Conservation (phyloP, 2,797 vertebrate genomes). For the Schizopygopsis pylzovi region DNA sequence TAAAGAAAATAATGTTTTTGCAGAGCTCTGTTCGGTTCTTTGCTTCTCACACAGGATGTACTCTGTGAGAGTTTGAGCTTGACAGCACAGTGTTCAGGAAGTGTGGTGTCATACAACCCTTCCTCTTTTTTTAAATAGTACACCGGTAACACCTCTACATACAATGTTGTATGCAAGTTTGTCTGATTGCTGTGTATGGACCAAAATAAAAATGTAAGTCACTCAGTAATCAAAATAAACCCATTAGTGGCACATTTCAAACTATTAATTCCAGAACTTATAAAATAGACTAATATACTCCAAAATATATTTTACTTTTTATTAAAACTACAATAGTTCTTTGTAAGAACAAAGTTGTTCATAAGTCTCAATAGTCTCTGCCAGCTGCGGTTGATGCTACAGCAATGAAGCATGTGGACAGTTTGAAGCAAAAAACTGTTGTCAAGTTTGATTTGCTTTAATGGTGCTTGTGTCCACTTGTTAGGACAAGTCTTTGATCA, state of each 20-base stretch:
- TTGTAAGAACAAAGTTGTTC: neutral
- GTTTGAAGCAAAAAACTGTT: neutral
- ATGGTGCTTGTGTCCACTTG: neutral
- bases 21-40: slow-evolving; percentile 34
- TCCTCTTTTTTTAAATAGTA: slow-evolving; percentile 52
- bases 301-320: neutral
- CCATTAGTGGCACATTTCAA: neutral
- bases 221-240: neutral
- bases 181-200: neutral
- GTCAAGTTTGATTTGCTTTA: neutral
- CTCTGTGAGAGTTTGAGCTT: slow-evolving; percentile 55
- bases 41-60: slow-evolving; percentile 73
- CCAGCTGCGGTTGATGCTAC: too few relatives aligned
- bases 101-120: slow-evolving; percentile 58
- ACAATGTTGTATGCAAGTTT: neutral
- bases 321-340: neutral
- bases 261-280: neutral
- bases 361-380: neutral
- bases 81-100: slow-evolving; percentile 73
- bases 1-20: neutral
- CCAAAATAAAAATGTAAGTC: neutral
- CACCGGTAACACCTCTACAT: neutral
- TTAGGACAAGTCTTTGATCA: neutral
- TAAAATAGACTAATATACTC: neutral
- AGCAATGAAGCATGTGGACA: neutral